Conservation (phyloP, 2,113 vertebrate species). For the Phrynosoma blainvillii region DNA sequence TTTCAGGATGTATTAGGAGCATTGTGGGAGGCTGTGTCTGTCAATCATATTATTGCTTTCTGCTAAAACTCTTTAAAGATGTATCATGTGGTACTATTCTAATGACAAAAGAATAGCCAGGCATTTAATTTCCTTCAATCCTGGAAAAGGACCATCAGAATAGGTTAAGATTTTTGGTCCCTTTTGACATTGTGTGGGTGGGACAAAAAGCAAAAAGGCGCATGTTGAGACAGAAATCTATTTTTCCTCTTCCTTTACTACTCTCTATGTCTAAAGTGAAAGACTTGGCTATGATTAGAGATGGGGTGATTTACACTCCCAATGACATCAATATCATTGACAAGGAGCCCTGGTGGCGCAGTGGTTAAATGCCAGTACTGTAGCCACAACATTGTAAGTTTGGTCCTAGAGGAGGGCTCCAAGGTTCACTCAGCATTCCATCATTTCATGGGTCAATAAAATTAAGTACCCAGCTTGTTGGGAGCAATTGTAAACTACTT, state of each 20-base stretch:
- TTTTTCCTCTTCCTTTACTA: constrained; percentile 1
- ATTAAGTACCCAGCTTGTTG: too few relatives aligned
- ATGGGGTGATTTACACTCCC: background rate
- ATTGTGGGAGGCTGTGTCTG: background rate
- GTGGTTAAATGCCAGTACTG: too few relatives aligned
- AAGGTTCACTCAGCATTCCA: too few relatives aligned
- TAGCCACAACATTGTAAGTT: too few relatives aligned
- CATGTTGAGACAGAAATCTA: too few relatives aligned
- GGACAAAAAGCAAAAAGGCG: too few relatives aligned
- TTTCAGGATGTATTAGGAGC: background rate
- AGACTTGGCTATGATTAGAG: background rate
- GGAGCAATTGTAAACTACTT: too few relatives aligned
- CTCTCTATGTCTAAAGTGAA: background rate
- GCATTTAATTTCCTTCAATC: background rate
- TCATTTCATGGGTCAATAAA: too few relatives aligned
- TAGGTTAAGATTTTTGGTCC: background rate
- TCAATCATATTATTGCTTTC: background rate
- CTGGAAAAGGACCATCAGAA: rapidly evolving
- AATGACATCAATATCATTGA: background rate
- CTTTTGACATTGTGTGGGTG: background rate
- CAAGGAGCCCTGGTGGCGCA: too few relatives aligned
- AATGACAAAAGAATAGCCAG: background rate
- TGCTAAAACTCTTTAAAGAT: rapidly evolving
- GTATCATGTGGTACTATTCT: background rate
- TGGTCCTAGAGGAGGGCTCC: too few relatives aligned